These are phyloP conservation scores for Heliopora coerulea DNA, from an alignment of 92 coral and sea anemone genomes.

Conservation along the genomic window DNA sequence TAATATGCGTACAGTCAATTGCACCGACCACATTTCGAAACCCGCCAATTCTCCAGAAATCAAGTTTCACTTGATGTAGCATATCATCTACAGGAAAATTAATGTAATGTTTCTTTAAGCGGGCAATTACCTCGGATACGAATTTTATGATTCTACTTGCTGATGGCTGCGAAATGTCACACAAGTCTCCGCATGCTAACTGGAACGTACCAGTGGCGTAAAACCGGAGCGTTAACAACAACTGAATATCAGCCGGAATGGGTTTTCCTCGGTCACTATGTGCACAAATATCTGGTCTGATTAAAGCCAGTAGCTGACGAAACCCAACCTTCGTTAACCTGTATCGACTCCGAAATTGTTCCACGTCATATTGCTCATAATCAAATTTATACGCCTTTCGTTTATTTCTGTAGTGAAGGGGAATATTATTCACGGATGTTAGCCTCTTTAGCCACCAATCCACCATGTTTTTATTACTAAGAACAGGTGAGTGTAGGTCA, in stretches of 20 bases:
- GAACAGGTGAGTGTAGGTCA: too few relatives aligned
- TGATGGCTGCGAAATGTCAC: too few relatives aligned
- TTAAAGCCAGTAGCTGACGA: conserved; percentile 31
- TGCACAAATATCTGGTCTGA: conserved; percentile 26
- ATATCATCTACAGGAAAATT: too few relatives aligned
- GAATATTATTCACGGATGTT: not conserved
- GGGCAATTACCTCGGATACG: conserved; percentile 27
- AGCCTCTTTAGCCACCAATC: too few relatives aligned
- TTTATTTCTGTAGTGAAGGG: conserved; percentile 2
- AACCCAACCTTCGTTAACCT: too few relatives aligned
- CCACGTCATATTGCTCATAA: conserved; percentile 17
- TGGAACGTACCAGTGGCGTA: too few relatives aligned
- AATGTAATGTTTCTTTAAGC: too few relatives aligned
- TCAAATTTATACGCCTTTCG: conserved; percentile 23
- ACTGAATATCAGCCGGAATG: conserved; percentile 34
- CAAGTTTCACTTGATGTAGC: too few relatives aligned
- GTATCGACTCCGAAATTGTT: conserved; percentile 17
- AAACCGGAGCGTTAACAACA: conserved; percentile 31
- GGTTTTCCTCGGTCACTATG: conserved; percentile 36
- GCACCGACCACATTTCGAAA: too few relatives aligned
- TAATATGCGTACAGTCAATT: too few relatives aligned
- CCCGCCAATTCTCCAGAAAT: too few relatives aligned
- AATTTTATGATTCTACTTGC: conserved; percentile 4
- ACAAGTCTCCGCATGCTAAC: too few relatives aligned
- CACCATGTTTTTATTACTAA: not conserved